These are phyloP conservation scores for Brachypterus glaber DNA, from an alignment of 2,888 invertebrate genomes.

Conservation along the genomic window DNA sequence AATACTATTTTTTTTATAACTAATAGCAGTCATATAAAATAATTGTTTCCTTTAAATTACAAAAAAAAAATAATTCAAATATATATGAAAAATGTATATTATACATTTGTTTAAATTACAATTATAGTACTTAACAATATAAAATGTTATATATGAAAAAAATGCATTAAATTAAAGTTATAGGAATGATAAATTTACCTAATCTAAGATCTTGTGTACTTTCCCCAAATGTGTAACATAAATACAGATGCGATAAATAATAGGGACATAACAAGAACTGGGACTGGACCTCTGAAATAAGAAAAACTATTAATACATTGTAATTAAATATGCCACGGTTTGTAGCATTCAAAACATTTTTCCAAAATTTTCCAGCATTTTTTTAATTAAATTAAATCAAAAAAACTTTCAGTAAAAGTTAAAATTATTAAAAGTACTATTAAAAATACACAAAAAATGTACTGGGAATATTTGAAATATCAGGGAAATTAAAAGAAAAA, in stretches of 20 bases:
- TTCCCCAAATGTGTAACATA: constrained; percentile 99
- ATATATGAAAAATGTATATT: constrained; percentile 20
- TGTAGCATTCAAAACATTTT: too few relatives aligned
- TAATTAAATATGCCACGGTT: too few relatives aligned
- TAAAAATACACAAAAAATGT: constrained; percentile 8
- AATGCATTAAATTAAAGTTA: constrained; percentile 32
- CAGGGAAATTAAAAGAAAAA: constrained; percentile 5
- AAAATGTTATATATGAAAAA: constrained; percentile 27
- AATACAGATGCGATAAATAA: constrained; percentile 99
- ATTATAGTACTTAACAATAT: constrained; percentile 21
- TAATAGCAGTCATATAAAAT: too few relatives aligned
- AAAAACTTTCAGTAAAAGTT: too few relatives aligned
- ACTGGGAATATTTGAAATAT: constrained; percentile 7
- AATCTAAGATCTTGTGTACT: constrained; percentile 77
- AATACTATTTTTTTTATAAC: too few relatives aligned
- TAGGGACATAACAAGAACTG: constrained; percentile 97
- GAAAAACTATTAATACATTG: constrained; percentile 25
- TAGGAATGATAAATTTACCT: constrained; percentile 29
- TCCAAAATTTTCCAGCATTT: too few relatives aligned
- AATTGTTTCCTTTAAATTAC: too few relatives aligned
- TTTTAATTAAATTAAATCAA: too few relatives aligned
- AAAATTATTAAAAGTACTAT: too few relatives aligned
- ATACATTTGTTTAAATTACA: constrained; percentile 5
- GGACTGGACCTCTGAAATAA: constrained; percentile 88
- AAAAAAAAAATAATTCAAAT: neutral